Conservation (phyloP, 2,797 vertebrate genomes). For the Buphagus erythrorhynchus region DNA sequence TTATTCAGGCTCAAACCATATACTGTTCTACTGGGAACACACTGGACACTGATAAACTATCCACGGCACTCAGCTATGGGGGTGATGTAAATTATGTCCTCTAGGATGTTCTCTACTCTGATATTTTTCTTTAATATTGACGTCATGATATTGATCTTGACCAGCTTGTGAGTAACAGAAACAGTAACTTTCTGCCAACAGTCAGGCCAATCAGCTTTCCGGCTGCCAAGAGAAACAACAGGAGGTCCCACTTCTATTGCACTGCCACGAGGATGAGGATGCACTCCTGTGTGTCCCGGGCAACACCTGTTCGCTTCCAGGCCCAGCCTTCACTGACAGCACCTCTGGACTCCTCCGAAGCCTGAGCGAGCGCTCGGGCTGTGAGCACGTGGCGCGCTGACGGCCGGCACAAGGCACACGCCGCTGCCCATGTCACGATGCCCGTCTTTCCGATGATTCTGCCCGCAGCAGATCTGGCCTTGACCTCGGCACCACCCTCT, state of each 20-base stretch:
- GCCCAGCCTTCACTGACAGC: background rate
- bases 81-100: background rate
- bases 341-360: background rate
- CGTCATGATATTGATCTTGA: background rate
- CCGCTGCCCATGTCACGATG: rapidly evolving
- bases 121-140: background rate
- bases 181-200: background rate
- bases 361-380: background rate
- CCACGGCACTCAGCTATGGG: rapidly evolving
- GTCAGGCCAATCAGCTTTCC: background rate
- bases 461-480: background rate
- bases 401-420: background rate
- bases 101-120: background rate
- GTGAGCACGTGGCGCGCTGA: background rate
- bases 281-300: rapidly evolving
- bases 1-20: rapidly evolving
- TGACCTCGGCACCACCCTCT: background rate
- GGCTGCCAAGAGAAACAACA: background rate
- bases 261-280: background rate
- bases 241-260: rapidly evolving
- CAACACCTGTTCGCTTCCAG: rapidly evolving
- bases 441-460: rapidly evolving
- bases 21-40: rapidly evolving
- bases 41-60: background rate
- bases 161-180: background rate